Percentiles rank a stretch among this genome's conserved stretches.
Evolutionary conservation across 2,797 vertebrate genomes (phyloP).

Genomic region (Scolopax bukidnonensis): DNA sequence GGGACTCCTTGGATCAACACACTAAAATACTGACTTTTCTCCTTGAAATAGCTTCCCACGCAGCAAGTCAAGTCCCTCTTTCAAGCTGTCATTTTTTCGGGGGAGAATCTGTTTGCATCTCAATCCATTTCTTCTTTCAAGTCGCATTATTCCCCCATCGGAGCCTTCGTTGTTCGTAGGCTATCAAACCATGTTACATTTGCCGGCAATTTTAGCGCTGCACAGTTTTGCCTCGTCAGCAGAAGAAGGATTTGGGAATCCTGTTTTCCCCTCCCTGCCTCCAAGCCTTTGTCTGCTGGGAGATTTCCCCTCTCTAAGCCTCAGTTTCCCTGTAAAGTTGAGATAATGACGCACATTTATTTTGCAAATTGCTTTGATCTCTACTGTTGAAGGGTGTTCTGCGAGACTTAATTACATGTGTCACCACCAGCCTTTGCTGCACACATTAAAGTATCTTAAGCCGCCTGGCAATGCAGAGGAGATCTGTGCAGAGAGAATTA

Average conservation of each 20-base stretch:
- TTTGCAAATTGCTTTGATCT: slow-evolving; percentile 44
- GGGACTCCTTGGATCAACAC: background rate
- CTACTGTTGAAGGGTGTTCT: slow-evolving; percentile 14
- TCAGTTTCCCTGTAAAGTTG: slow-evolving; percentile 52
- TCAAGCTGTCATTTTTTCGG: background rate
- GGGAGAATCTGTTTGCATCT: background rate
- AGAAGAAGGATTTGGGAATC: slow-evolving; percentile 22
- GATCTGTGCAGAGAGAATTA: background rate
- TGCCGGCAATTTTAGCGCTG: background rate
- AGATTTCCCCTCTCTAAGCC: slow-evolving; percentile 15
- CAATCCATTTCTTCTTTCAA: background rate
- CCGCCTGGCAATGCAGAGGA: background rate
- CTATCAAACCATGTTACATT: background rate
- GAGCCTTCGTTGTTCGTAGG: background rate
- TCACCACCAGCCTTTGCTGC: slow-evolving; percentile 8
- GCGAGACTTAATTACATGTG: slow-evolving; percentile 33
- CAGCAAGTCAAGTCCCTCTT: background rate
- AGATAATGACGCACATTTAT: slow-evolving; percentile 22
- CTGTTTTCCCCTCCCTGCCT: background rate
- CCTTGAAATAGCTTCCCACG: background rate
- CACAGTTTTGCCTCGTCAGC: background rate
- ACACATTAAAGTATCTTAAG: slow-evolving; percentile 22
- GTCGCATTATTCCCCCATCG: accelerated
- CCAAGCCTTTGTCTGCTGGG: background rate
- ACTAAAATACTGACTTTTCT: background rate